Conservation (phyloP, 1,140 invertebrate genomes). For the Tribolium madens region DNA sequence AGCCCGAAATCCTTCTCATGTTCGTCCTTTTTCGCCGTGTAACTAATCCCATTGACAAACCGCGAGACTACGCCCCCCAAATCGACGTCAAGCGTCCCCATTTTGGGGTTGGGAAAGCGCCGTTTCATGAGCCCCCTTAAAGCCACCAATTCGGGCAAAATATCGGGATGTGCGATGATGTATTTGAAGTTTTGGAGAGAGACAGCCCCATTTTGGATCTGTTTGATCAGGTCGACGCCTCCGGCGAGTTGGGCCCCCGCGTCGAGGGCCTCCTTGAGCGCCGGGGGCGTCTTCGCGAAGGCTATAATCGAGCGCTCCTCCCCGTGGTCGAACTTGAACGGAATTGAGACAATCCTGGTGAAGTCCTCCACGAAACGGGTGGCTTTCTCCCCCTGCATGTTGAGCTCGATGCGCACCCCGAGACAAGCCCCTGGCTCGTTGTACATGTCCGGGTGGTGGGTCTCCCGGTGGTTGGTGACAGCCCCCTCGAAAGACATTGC, state of each 20-base stretch:
- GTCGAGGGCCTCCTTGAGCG: constrained; percentile 70
- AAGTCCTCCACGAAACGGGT: constrained; percentile 76
- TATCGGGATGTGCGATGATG: constrained; percentile 81
- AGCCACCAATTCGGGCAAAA: constrained; percentile 79
- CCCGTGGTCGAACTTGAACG: constrained; percentile 75
- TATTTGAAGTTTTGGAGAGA: constrained; percentile 78
- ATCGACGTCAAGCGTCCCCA: constrained; percentile 77
- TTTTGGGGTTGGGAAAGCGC: constrained; percentile 77
- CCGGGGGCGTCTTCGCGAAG: constrained; percentile 75
- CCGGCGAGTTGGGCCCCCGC: constrained; percentile 79
- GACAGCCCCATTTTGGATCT: constrained; percentile 78
- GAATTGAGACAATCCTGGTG: constrained; percentile 71
- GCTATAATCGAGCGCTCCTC: constrained; percentile 75
- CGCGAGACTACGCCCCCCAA: constrained; percentile 72
- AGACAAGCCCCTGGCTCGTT: constrained; percentile 77
- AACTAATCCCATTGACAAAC: constrained; percentile 77
- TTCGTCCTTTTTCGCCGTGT: constrained; percentile 74
- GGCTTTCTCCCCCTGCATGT: constrained; percentile 76
- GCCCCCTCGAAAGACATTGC: constrained; percentile 79
- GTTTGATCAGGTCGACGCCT: constrained; percentile 78
- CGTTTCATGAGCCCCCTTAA: constrained; percentile 81
- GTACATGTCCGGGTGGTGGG: constrained; percentile 81
- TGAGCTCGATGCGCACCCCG: constrained; percentile 76
- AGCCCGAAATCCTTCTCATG: constrained; percentile 77
- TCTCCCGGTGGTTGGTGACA: constrained; percentile 79